Percentiles rank a stretch among this genome's conserved stretches.
These are phyloP conservation scores for Petrocephalus microphthalmus DNA, from an alignment of 2,113 vertebrate genomes.

Conservation along the genomic window DNA sequence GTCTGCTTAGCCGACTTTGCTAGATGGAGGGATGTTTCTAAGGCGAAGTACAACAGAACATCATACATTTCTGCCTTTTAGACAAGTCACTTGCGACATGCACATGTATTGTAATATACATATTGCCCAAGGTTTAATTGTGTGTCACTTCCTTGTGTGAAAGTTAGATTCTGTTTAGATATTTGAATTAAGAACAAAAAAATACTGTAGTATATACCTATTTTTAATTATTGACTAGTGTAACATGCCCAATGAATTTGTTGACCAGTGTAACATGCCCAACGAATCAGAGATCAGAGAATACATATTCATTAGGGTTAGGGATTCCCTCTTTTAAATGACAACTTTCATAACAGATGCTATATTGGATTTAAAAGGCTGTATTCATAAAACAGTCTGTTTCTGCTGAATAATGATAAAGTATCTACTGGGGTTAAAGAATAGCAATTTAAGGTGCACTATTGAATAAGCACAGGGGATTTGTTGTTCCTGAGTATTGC, in stretches of 20 bases:
- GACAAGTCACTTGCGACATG: too few species aligned
- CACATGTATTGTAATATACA: too few species aligned
- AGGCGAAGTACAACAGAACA: too few species aligned
- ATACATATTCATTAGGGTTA: neutral
- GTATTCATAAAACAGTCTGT: neutral
- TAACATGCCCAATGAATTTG: neutral
- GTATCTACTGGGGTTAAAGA: neutral
- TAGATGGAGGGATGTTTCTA: too few species aligned
- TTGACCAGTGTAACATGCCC: neutral
- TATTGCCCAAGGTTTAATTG: too few species aligned
- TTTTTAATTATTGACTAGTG: too few species aligned
- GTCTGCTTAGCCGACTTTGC: too few species aligned
- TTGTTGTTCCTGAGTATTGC: neutral
- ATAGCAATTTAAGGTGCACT: neutral
- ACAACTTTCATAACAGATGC: neutral
- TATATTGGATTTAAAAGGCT: neutral
- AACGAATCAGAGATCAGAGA: neutral
- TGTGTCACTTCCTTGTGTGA: too few species aligned
- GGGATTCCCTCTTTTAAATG: neutral
- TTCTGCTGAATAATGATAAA: neutral
- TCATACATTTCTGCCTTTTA: too few species aligned
- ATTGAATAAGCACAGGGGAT: neutral
- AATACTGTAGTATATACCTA: too few species aligned
- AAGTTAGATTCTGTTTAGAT: too few species aligned
- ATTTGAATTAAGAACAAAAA: too few species aligned